Percentiles rank a stretch among this genome's conserved stretches.
Conservation (phyloP, 2,113 vertebrate genomes). For the Etheostoma cragini region DNA sequence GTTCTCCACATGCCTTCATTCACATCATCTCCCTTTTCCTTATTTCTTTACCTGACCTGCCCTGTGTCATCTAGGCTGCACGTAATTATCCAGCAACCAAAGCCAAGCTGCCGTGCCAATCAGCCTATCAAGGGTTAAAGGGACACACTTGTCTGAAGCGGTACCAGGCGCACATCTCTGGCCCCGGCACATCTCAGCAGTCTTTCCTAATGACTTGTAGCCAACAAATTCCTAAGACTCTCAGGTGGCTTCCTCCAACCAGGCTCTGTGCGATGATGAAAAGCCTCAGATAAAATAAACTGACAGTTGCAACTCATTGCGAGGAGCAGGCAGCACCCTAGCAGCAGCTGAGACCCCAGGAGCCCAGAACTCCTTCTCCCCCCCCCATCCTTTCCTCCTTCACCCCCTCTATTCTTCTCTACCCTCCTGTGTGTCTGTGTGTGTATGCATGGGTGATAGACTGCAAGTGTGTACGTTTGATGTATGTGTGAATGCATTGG, state of each 20-base stretch:
- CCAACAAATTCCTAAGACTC: constrained; percentile 93
- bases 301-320: constrained; percentile 99
- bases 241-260: constrained; percentile 96
- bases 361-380: constrained; percentile 74
- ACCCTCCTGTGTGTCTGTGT: constrained; percentile 59
- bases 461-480: constrained; percentile 36
- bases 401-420: constrained; percentile 69
- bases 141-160: constrained; percentile 83
- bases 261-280: constrained; percentile 96
- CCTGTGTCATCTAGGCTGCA: constrained; percentile 63
- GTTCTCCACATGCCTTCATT: constrained; percentile 34
- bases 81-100: constrained; percentile 75
- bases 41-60: constrained; percentile 55
- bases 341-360: constrained; percentile 95
- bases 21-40: constrained; percentile 31
- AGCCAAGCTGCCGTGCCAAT: constrained; percentile 65
- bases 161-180: constrained; percentile 81
- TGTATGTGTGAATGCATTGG: constrained; percentile 34
- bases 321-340: constrained; percentile 91
- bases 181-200: constrained; percentile 83
- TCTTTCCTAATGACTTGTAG: constrained; percentile 96
- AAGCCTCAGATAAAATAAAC: constrained; percentile 98
- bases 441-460: constrained; percentile 40
- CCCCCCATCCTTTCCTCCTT: constrained; percentile 51
- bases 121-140: constrained; percentile 78